A percentile compares a stretch with the other conserved stretches of the same genome.
Conservation (phyloP, 1,140 invertebrate species). For the Campoletis sonorensis region DNA sequence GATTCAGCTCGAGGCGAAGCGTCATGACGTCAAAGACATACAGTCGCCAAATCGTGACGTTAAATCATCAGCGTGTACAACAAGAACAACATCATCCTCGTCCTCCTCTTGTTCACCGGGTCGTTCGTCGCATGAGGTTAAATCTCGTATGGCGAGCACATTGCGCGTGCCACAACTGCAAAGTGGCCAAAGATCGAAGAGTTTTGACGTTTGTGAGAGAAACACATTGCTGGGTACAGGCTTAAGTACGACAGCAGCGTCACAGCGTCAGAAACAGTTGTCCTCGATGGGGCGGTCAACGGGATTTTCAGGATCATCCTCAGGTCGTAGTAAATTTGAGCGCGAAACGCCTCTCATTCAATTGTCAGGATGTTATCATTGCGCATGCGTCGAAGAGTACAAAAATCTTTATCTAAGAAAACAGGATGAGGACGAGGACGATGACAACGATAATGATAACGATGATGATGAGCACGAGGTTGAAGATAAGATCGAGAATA, state of each 20-base stretch:
- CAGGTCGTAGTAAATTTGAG: slow-evolving; percentile 48
- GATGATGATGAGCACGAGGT: slow-evolving; percentile 57
- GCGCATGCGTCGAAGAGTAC: slow-evolving; percentile 74
- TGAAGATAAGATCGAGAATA: slow-evolving; percentile 26
- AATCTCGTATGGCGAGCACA: slow-evolving; percentile 68
- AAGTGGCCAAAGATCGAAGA: slow-evolving; percentile 82
- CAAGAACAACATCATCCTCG: slow-evolving; percentile 64
- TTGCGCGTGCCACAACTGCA: slow-evolving; percentile 82
- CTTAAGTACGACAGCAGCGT: slow-evolving; percentile 39
- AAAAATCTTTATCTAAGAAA: slow-evolving; percentile 56
- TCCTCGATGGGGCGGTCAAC: slow-evolving; percentile 37
- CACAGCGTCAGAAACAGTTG: slow-evolving; percentile 7
- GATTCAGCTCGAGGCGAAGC: slow-evolving; percentile 87
- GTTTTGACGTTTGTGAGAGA: slow-evolving; percentile 85
- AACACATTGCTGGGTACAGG: slow-evolving; percentile 77
- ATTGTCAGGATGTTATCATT: slow-evolving; percentile 70
- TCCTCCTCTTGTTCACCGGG: slow-evolving; percentile 70
- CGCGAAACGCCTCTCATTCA: slow-evolving; percentile 59
- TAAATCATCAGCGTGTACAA: slow-evolving; percentile 48
- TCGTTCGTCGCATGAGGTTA: slow-evolving; percentile 70
- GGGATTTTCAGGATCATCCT: slow-evolving; percentile 16
- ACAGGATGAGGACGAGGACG: slow-evolving; percentile 58
- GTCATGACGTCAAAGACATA: slow-evolving; percentile 61
- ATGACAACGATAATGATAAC: slow-evolving; percentile 15
- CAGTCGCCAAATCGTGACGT: slow-evolving; percentile 48